Evolutionary conservation across 2,797 vertebrate genomes (phyloP), one percentile per base, ranked within the genome.

Genomic region (Champsocephalus gunnari): DNA sequence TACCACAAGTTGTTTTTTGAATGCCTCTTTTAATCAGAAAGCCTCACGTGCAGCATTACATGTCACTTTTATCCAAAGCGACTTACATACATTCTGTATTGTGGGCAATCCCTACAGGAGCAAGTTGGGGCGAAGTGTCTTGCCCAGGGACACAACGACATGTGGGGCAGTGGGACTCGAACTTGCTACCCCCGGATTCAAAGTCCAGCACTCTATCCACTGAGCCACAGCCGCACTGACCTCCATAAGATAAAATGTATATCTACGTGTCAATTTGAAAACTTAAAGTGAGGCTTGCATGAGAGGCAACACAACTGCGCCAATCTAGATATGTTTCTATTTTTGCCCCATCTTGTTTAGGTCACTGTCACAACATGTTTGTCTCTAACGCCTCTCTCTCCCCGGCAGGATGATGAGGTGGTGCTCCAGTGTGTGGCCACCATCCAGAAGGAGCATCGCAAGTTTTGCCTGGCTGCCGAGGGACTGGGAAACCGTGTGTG

Each of bases 381-480:
- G 55, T 19, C 72, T 64, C 62, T 81, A 84, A 81, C 11, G 1
- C 63, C 34, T 38, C 34, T 38, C 34, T 9, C 9, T 73, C 13
- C 21, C 79, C 88, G 66, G 81, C 95, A 99, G 98, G 98, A 99
- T 86, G 98, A 99, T 76, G 97, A 99, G 95, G 98, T 99, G 92
- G 98, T 99, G 79, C 97, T 99, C 83, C 98, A 99, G 88, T 96
- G 97, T 87, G 93, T 98, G 49, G 95, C 98, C 70, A 96, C 87
- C 76, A 91, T 98, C 84, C 94, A 97, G 90, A 99, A 99, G 94
- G 98, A 99, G 86, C 97, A 99, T 73, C 95, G 96, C 75, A 99
- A 99, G 94, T 99, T 99, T 92, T 99, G 98, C 92, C 94, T 99
- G 92, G 96, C 97, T 7, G 98, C 94, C 0, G 98, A 99, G 89